Base-by-base conservation (phyloP, 2,888 invertebrate species). In the Tipula lateralis region DNA sequence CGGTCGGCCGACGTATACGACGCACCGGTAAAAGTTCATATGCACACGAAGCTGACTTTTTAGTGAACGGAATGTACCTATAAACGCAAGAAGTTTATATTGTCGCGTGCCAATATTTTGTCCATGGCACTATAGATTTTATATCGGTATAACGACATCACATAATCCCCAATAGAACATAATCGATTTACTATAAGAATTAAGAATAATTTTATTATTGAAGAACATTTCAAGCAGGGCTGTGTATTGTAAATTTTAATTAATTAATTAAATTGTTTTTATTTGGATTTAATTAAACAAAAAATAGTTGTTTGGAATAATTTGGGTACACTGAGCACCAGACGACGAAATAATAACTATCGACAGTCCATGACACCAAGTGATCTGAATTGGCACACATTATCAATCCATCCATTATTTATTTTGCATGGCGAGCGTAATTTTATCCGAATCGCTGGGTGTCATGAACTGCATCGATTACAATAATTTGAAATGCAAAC, bases 11-110 rank as follows among this genome's bases (percentile, higher is more conserved):
- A 87, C 92, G 95, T 85, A 92, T 96, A 86, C 92, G 94, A 86
- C 93, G 95, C 87, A 94, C 95, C 83, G 95, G 95, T 85, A 95
- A 96, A 90, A 93, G 94, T 84, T 93, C 95, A 19, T 95, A 95
- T 88, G 95, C 96, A 36, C 96, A 97, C 90, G 98, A 98, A 91
- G 97, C 98, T 0, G 98, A 98, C 91, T 98, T 98, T 91, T 92
- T 99, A 88, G 98, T 99, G 87, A 98, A 99, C 91, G 98, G 98
- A 88, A 98, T 99, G 98, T 99, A 98, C 91, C 94, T 98, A 89
- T 97, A 94, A 84, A n/a, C 2, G 13, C 13, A 39, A 12, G 36
- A 7, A 32, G 1, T 34, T n/a, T n/a, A 13, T 36, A 36, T 36
- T 12, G 12, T 36, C 5, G 16, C 16, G 44, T 16, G 19, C 44